Evolutionary conservation across 2,113 vertebrate genomes (phyloP).

Genomic region (Crotalus viridis): DNA sequence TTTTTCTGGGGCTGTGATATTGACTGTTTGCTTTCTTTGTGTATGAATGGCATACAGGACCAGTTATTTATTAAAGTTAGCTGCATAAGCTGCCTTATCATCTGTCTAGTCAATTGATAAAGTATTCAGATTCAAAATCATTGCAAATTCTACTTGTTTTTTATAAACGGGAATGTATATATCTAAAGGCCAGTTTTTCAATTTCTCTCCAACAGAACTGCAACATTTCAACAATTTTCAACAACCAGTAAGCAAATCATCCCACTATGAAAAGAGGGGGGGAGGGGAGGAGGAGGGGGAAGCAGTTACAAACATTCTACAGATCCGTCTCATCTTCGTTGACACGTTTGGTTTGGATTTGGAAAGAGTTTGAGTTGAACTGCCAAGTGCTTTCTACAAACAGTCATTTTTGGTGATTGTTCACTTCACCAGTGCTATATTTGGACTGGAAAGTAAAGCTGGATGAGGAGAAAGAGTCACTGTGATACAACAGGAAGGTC

Average conservation of each 20-base stretch:
- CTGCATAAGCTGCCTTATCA: neutral
- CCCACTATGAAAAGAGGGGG: neutral
- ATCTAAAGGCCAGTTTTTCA: neutral
- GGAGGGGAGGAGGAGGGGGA: neutral
- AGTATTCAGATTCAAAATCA: neutral
- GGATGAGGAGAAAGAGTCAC: constrained; percentile 54
- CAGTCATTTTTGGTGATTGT: constrained; percentile 42
- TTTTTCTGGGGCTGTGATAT: too few relatives aligned
- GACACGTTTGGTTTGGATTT: constrained; percentile 35
- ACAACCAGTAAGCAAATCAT: neutral
- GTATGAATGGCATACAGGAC: neutral
- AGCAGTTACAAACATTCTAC: constrained; percentile 30
- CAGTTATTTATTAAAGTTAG: neutral
- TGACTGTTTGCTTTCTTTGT: neutral
- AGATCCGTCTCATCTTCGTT: constrained; percentile 39
- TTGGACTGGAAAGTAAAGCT: constrained; percentile 64
- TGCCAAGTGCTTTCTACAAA: constrained; percentile 44
- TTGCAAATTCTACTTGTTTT: neutral
- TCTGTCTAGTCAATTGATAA: neutral
- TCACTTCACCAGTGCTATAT: constrained; percentile 55
- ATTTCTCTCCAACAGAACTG: neutral
- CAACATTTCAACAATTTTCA: neutral
- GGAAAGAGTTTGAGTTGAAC: constrained; percentile 39
- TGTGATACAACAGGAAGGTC: constrained; percentile 54
- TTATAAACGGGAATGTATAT: neutral